Percentiles rank a stretch among this genome's conserved stretches.
Conservation (phyloP, 2,113 vertebrate species). For the Baryphthengus martii region DNA sequence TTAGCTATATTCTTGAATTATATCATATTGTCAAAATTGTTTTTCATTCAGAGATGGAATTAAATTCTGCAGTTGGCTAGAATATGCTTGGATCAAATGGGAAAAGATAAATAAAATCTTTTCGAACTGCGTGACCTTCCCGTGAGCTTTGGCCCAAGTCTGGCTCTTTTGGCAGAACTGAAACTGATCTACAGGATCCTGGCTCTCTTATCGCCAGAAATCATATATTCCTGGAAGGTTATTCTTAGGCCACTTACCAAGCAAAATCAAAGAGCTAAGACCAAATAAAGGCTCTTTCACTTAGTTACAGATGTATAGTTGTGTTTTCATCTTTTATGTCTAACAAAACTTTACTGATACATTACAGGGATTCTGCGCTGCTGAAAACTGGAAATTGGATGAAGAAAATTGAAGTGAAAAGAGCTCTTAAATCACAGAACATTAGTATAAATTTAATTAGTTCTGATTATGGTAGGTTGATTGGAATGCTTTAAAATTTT, state of each 20-base stretch:
- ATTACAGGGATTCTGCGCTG: conserved; percentile 83
- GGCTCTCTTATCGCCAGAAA: neutral
- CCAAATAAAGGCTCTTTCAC: neutral
- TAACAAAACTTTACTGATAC: neutral
- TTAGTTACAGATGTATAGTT: neutral
- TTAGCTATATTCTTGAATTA: neutral
- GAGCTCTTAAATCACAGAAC: conserved; percentile 81
- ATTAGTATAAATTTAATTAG: conserved; percentile 91
- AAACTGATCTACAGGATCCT: neutral
- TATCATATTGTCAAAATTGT: neutral
- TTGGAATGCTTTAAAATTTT: neutral
- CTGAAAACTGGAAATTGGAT: conserved; percentile 87
- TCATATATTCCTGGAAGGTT: neutral
- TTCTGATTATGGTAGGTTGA: conserved; percentile 89
- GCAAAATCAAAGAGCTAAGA: neutral
- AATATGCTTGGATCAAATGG: neutral
- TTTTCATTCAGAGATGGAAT: neutral
- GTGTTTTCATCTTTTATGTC: neutral
- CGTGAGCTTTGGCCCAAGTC: neutral
- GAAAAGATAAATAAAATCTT: neutral
- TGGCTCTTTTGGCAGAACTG: neutral
- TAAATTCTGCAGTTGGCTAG: neutral
- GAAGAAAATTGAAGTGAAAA: conserved; percentile 88
- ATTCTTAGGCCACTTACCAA: neutral
- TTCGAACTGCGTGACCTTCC: neutral